Evolutionary conservation across 2,797 vertebrate species (phyloP).

Genomic region (Phoxinus dragarum): DNA sequence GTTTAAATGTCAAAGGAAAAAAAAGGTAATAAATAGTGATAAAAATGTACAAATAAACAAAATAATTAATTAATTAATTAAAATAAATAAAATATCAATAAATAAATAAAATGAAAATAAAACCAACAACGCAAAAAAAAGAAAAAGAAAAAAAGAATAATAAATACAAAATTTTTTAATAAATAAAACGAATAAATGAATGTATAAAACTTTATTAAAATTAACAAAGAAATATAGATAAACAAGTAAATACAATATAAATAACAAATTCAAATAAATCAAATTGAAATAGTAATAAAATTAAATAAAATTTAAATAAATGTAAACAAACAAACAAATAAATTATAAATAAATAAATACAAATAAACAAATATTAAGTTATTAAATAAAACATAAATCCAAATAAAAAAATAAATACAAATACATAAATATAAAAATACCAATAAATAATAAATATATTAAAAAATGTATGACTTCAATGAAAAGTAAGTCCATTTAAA

Average conservation of each 20-base stretch:
- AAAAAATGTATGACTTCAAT: neutral
- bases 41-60: neutral
- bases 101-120: neutral
- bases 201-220: neutral
- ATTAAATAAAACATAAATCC: neutral
- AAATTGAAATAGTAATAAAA: no score
- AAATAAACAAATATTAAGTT: no score
- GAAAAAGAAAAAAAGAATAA: no score
- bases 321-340: no score
- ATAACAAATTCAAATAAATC: neutral
- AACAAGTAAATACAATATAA: neutral
- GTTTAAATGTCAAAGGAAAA: no score
- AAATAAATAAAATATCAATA: neutral
- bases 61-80: neutral
- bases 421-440: no score
- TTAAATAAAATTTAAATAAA: neutral
- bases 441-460: neutral
- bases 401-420: neutral
- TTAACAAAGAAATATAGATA: neutral
- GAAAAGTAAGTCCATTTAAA: no score
- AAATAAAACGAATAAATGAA: neutral
- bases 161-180: neutral
- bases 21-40: neutral
- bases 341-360: no score
- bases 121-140: neutral